Evolutionary conservation across 2,113 vertebrate genomes (phyloP).

Genomic region (Gymnogyps californianus): DNA sequence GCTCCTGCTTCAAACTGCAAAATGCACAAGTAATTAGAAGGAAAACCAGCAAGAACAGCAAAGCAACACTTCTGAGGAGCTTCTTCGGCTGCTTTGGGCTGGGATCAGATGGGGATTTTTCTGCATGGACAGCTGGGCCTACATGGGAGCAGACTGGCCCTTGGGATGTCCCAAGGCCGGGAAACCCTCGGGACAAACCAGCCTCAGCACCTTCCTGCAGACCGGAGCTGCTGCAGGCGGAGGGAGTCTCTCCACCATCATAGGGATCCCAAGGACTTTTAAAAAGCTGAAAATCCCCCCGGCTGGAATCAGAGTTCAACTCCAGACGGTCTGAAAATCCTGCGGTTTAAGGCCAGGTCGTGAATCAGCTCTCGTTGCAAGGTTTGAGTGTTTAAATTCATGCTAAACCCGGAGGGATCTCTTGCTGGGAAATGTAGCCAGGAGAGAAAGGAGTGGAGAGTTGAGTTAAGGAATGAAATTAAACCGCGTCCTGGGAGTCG

Average conservation of each 20-base stretch:
- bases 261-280: not conserved
- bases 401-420: not conserved
- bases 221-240: not conserved
- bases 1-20: not conserved
- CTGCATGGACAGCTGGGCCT: fast-evolving
- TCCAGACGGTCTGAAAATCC: not conserved
- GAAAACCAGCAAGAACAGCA: not conserved
- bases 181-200: not conserved
- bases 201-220: not conserved
- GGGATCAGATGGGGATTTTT: not conserved
- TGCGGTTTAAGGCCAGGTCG: not conserved
- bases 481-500: not conserved
- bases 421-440: not conserved
- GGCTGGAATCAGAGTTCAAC: not conserved
- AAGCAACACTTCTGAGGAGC: not conserved
- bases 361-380: not conserved
- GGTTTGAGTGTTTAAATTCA: slow-evolving; percentile 22
- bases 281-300: not conserved
- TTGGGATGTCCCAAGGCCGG: not conserved
- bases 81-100: not conserved
- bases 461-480: not conserved
- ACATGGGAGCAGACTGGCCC: not conserved
- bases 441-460: not conserved
- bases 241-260: not conserved
- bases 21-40: not conserved